A percentile compares a stretch with the other conserved stretches of the same genome.
Evolutionary conservation across 2,888 invertebrate species (phyloP).

Genomic region (Hetaerina titia): DNA sequence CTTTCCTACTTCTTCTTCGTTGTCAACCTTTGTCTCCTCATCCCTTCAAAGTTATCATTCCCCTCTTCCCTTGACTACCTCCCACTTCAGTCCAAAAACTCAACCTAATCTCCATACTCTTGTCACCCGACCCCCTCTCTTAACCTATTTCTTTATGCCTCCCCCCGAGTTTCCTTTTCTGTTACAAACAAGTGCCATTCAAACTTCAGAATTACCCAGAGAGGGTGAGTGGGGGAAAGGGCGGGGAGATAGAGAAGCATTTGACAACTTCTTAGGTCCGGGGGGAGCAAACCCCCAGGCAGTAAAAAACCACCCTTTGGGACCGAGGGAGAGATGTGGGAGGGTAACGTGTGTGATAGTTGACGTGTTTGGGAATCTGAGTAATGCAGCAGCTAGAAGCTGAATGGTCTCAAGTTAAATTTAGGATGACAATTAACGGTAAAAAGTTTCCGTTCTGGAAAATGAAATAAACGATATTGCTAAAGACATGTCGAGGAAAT

Average conservation of each 20-base stretch:
- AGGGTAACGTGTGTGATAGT: too few species aligned
- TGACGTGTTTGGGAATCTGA: too few species aligned
- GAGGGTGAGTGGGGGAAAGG: background rate
- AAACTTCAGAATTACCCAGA: conserved; percentile 15
- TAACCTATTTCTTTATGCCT: background rate
- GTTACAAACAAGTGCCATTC: conserved; percentile 52
- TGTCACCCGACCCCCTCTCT: background rate
- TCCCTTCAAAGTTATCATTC: background rate
- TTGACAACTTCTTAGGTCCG: conserved; percentile 41
- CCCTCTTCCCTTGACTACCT: background rate
- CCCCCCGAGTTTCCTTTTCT: background rate
- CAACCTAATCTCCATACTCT: background rate
- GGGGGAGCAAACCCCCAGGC: background rate
- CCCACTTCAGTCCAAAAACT: background rate
- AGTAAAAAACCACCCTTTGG: conserved; percentile 7
- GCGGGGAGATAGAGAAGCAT: background rate
- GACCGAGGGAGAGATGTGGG: background rate
- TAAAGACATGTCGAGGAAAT: too few species aligned
- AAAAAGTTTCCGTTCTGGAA: too few species aligned
- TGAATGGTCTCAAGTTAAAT: too few species aligned
- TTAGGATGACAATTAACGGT: too few species aligned
- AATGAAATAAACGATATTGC: too few species aligned
- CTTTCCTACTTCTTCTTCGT: background rate
- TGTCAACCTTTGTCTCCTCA: background rate
- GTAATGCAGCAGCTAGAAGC: too few species aligned